Percentiles rank a stretch among this genome's conserved stretches.
phyloP scores from a whole-genome alignment of 2,113 vertebrate species.

The Indicator maculatus region DNA sequence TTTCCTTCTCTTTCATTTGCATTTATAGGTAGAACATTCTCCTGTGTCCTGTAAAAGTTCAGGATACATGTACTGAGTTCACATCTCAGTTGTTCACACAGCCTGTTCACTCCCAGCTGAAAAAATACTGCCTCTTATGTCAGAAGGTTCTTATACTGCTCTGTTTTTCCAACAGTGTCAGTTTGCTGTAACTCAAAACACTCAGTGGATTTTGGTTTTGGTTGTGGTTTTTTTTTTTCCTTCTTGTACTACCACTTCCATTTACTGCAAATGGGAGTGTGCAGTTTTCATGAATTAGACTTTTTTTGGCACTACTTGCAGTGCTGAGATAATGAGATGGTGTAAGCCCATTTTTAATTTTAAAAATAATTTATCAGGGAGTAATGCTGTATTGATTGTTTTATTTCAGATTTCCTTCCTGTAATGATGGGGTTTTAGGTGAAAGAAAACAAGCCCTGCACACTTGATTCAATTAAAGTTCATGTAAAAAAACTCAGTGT shows the following conservation, averaged over 20 bases:
- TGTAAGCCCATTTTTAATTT: background rate
- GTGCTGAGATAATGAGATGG: background rate
- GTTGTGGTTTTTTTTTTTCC: no score
- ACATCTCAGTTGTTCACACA: background rate
- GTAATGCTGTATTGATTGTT: background rate
- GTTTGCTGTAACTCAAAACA: background rate
- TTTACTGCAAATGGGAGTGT: background rate
- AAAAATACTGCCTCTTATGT: background rate
- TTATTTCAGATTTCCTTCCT: background rate
- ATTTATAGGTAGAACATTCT: background rate
- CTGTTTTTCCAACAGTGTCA: background rate
- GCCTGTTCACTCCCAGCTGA: constrained; percentile 18
- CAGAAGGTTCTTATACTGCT: background rate
- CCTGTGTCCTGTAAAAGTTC: background rate
- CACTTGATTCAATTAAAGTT: background rate
- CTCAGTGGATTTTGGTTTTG: background rate
- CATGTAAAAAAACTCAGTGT: background rate
- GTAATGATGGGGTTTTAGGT: background rate
- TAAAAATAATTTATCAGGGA: background rate
- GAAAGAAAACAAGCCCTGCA: background rate
- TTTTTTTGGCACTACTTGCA: background rate
- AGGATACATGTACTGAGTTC: background rate
- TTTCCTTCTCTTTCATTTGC: background rate
- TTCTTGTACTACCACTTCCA: background rate
- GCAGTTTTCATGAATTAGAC: background rate